Evolutionary conservation across 2,797 vertebrate genomes (phyloP).

Genomic region (Percopsis omiscomaycus): DNA sequence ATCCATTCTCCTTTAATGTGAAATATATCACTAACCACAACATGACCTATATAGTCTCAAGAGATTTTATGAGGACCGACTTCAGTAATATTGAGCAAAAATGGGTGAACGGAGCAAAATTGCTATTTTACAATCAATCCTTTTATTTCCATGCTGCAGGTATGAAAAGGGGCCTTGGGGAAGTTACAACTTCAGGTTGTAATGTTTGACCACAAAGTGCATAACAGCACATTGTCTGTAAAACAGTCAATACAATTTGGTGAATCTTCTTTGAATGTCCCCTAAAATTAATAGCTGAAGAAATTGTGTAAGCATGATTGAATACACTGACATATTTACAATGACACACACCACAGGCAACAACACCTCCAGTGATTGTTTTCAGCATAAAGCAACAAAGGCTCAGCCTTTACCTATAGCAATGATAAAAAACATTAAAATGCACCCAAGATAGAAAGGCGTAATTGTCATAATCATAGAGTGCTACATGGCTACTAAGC

Average conservation of each 20-base stretch:
- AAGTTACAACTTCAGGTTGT: conserved; percentile 17
- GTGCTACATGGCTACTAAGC: no score
- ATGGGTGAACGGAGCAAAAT: conserved; percentile 22
- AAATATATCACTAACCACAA: conserved; percentile 67
- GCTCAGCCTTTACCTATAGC: no score
- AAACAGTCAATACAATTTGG: background rate
- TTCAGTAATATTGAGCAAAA: conserved; percentile 41
- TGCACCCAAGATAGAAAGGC: no score
- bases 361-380: conserved; percentile 8
- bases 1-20: conserved; percentile 66
- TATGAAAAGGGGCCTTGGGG: conserved; percentile 26
- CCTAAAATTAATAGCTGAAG: background rate
- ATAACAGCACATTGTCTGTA: background rate
- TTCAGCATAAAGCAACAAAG: no score
- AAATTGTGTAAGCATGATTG: background rate
- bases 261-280: background rate
- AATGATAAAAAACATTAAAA: no score
- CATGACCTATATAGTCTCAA: conserved; percentile 51
- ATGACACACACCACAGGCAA: conserved; percentile 22
- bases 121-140: conserved; percentile 25
- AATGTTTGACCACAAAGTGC: background rate
- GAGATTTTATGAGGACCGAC: conserved; percentile 44
- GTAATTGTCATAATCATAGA: no score
- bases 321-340: background rate
- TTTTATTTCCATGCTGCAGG: conserved; percentile 6